Evolutionary conservation across 2,797 vertebrate species (phyloP).

Genomic region (Amblyopsis hoosieri): DNA sequence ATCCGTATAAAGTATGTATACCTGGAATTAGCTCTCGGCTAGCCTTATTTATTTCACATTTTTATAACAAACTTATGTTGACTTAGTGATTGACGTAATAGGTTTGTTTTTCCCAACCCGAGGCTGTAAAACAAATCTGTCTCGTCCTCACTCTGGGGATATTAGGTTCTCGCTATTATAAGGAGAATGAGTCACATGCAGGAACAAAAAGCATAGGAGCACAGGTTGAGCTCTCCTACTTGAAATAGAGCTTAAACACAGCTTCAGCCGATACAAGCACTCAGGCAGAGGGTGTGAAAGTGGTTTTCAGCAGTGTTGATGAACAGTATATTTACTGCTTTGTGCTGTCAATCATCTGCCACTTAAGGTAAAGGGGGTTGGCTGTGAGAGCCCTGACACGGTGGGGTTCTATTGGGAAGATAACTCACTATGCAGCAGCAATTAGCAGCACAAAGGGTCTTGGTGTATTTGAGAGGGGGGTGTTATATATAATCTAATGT

Average conservation of each 20-base stretch:
- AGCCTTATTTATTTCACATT: no score
- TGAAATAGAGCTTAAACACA: conserved; percentile 2
- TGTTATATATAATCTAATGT: background rate
- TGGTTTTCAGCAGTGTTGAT: conserved; percentile 24
- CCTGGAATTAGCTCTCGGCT: no score
- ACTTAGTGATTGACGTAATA: no score
- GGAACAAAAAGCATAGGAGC: background rate
- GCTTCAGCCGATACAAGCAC: background rate
- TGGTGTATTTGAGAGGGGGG: background rate
- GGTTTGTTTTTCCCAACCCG: background rate
- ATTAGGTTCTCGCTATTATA: background rate
- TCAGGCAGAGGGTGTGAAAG: conserved; percentile 9
- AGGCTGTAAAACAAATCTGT: background rate
- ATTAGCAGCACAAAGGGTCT: conserved; percentile 8
- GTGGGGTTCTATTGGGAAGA: conserved; percentile 9
- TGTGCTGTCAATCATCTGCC: conserved; percentile 20
- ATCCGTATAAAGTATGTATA: no score
- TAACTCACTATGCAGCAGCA: conserved; percentile 32
- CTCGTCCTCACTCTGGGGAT: background rate
- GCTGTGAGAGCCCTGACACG: conserved; percentile 21
- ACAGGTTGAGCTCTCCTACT: background rate
- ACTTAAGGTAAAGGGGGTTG: conserved; percentile 34
- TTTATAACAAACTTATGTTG: no score
- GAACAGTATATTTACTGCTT: conserved; percentile 27
- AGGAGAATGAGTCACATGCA: conserved; percentile 8